These are phyloP conservation scores for Numenius phaeopus DNA, from an alignment of 2,797 vertebrate genomes.

Conservation along the genomic window DNA sequence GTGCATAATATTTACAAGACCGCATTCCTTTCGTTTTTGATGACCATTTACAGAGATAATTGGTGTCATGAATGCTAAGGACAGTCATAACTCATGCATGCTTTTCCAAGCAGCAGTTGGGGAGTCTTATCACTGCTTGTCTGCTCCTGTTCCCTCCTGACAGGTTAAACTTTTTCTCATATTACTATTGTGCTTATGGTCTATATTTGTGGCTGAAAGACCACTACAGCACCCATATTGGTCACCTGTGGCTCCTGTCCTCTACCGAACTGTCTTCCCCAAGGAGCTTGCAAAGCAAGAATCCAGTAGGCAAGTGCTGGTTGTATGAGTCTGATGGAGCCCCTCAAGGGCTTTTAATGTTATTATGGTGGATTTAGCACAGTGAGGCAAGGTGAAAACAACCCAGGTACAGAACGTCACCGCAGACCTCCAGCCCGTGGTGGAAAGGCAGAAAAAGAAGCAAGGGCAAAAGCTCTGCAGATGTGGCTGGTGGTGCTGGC, in stretches of 20 bases:
- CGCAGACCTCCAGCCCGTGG: not conserved
- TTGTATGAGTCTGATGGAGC: not conserved
- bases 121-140: not conserved
- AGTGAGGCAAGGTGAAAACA: not conserved
- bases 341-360: not conserved
- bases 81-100: not conserved
- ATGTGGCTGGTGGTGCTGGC: not conserved
- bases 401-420: not conserved
- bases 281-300: not conserved
- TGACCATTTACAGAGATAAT: slow-evolving; percentile 5
- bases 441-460: not conserved
- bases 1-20: not conserved
- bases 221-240: accelerated
- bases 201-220: not conserved
- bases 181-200: not conserved
- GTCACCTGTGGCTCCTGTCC: not conserved
- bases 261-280: not conserved
- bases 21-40: not conserved
- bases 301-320: not conserved
- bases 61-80: not conserved
- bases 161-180: not conserved
- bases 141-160: not conserved
- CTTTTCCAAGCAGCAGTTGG: not conserved
- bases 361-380: not conserved
- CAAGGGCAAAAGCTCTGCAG: not conserved